Percentiles rank a stretch among this genome's conserved stretches.
Conservation (phyloP, 2,888 invertebrate species). For the Hetaerina titia region DNA sequence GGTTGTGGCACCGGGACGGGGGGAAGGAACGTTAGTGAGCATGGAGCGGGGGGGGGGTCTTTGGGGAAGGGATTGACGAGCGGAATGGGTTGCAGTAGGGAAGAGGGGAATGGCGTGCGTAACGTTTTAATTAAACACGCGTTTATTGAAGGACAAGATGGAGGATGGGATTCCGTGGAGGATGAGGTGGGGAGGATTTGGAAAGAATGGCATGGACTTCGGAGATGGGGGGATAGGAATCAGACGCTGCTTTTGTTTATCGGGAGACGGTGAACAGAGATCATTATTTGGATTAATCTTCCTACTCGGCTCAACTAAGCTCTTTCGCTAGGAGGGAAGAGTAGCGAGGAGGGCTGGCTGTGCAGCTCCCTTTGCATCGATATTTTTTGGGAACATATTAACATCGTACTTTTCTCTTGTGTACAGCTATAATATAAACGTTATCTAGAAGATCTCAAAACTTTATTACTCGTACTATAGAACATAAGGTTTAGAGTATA, state of each 20-base stretch:
- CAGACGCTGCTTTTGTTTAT: background rate
- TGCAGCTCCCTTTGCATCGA: too few species aligned
- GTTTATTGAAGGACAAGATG: slow-evolving; percentile 61
- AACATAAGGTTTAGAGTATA: too few species aligned
- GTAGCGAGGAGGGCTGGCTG: too few species aligned
- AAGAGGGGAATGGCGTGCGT: slow-evolving; percentile 41
- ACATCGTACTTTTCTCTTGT: too few species aligned
- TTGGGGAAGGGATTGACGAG: background rate
- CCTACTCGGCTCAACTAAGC: too few species aligned
- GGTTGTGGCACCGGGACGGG: background rate
- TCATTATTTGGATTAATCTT: background rate
- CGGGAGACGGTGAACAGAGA: background rate
- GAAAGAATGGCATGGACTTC: slow-evolving; percentile 39
- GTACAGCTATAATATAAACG: too few species aligned
- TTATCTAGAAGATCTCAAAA: too few species aligned
- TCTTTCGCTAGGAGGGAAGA: too few species aligned
- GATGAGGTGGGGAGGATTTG: background rate
- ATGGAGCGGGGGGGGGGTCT: background rate
- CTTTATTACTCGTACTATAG: too few species aligned
- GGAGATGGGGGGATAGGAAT: background rate
- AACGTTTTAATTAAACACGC: slow-evolving; percentile 66
- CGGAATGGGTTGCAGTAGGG: background rate
- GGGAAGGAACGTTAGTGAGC: background rate
- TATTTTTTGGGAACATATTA: too few species aligned
- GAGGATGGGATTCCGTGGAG: background rate